A percentile compares a stretch with the other conserved stretches of the same genome.
These are phyloP conservation scores for Marisa cornuarietis DNA, from an alignment of 1,140 invertebrate genomes.

Conservation along the genomic window DNA sequence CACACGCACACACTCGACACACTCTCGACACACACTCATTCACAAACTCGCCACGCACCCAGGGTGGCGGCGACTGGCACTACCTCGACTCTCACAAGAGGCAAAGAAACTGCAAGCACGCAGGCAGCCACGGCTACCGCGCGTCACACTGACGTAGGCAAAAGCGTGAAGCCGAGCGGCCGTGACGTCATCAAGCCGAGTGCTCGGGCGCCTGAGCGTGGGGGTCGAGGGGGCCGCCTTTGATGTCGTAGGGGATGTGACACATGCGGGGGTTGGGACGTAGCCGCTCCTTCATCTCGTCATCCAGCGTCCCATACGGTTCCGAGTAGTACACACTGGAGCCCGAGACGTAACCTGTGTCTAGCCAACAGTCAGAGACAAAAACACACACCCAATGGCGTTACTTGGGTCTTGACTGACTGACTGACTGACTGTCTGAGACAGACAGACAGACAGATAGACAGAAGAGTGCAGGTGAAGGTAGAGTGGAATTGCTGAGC, in stretches of 20 bases:
- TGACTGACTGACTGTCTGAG: not conserved
- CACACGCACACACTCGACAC: too few relatives aligned
- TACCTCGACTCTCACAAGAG: too few relatives aligned
- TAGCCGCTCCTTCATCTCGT: constrained; percentile 20
- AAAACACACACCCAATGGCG: too few relatives aligned
- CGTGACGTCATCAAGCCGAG: constrained; percentile 7
- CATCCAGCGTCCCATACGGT: constrained; percentile 20
- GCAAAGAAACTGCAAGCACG: too few relatives aligned
- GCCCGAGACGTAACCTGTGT: constrained; percentile 21
- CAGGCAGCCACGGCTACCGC: too few relatives aligned
- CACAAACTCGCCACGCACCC: too few relatives aligned
- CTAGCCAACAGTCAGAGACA: not conserved
- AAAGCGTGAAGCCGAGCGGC: too few relatives aligned
- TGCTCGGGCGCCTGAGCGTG: constrained; percentile 8
- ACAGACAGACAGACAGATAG: not conserved
- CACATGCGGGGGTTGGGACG: constrained; percentile 22
- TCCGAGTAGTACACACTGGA: constrained; percentile 25
- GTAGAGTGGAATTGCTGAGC: too few relatives aligned
- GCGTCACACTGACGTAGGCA: too few relatives aligned
- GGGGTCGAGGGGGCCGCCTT: constrained; percentile 10
- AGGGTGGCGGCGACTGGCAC: too few relatives aligned
- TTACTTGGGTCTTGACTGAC: too few relatives aligned
- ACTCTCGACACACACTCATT: too few relatives aligned
- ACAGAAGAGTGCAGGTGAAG: not conserved
- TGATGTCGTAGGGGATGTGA: constrained; percentile 26